phyloP scores from a whole-genome alignment of 1,140 invertebrate genomes.

The Hyphantria cunea region DNA sequence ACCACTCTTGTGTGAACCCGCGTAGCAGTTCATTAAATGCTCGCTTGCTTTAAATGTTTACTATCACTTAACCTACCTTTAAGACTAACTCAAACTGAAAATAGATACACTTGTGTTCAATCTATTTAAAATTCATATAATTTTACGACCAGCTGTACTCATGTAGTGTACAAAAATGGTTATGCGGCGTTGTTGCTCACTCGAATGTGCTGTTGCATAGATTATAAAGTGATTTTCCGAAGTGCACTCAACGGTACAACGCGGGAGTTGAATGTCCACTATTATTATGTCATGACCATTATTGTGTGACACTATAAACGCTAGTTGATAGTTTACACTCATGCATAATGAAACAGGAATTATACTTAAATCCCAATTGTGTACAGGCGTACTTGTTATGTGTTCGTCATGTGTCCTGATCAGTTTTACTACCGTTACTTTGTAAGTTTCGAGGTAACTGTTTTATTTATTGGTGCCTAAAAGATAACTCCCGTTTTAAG shows the following conservation, averaged over 20 bases:
- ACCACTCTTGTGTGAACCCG: too few relatives aligned
- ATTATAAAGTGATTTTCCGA: slow-evolving; percentile 71
- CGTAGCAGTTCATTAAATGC: too few relatives aligned
- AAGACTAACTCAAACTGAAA: slow-evolving; percentile 23
- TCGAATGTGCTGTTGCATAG: slow-evolving; percentile 51
- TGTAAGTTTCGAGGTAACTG: too few relatives aligned
- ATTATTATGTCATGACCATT: slow-evolving; percentile 54
- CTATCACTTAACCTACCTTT: slow-evolving; percentile 1
- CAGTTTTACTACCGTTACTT: too few relatives aligned
- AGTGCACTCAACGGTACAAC: slow-evolving; percentile 54
- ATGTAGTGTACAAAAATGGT: slow-evolving; percentile 50
- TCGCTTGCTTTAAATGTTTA: too few relatives aligned
- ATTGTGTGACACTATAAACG: slow-evolving; percentile 16
- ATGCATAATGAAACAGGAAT: not conserved
- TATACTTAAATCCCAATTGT: too few relatives aligned
- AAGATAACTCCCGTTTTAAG: too few relatives aligned
- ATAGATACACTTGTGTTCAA: slow-evolving; percentile 31
- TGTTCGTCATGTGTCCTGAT: too few relatives aligned
- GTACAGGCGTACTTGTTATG: too few relatives aligned
- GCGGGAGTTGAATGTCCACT: slow-evolving; percentile 43
- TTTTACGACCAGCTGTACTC: slow-evolving; percentile 40
- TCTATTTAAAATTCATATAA: slow-evolving; percentile 47
- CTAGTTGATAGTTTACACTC: slow-evolving; percentile 7
- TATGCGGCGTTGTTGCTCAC: slow-evolving; percentile 42
- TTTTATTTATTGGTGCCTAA: too few relatives aligned